These are phyloP conservation scores for Maniola jurtina DNA, from an alignment of 1,140 invertebrate genomes.

Conservation along the genomic window DNA sequence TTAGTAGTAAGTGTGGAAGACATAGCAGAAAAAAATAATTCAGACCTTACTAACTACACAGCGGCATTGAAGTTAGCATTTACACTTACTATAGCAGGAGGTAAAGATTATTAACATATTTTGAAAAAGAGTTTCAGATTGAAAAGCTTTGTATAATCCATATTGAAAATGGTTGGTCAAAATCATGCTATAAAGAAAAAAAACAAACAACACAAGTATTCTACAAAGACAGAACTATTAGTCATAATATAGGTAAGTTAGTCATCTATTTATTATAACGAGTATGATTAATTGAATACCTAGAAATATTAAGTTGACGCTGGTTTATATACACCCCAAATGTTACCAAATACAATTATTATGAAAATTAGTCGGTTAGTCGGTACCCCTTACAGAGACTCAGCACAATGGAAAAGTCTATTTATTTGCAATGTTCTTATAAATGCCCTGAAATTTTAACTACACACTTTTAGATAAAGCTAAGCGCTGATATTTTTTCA, in stretches of 20 bases:
- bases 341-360: conserved; percentile 21
- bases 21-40: too few relatives aligned
- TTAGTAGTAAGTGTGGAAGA: too few relatives aligned
- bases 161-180: neutral
- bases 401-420: conserved; percentile 10
- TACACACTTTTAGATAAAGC: too few relatives aligned
- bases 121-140: neutral
- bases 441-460: too few relatives aligned
- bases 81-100: too few relatives aligned
- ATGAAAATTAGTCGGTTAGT: conserved; percentile 31
- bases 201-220: conserved; percentile 1
- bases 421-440: conserved; percentile 22
- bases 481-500: too few relatives aligned
- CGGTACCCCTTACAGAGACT: conserved; percentile 19
- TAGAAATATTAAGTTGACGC: conserved; percentile 14
- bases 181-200: conserved; percentile 4
- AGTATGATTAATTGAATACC: conserved; percentile 10
- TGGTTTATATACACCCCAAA: conserved; percentile 15
- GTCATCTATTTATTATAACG: conserved; percentile 13
- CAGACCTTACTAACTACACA: too few relatives aligned
- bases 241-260: conserved; percentile 20
- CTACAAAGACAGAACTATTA: conserved; percentile 29
- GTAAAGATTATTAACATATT: too few relatives aligned
- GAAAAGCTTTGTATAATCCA: neutral
- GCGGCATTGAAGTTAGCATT: too few relatives aligned